Conservation (phyloP, 2,113 vertebrate species). For the Oreochromis spilurus region DNA sequence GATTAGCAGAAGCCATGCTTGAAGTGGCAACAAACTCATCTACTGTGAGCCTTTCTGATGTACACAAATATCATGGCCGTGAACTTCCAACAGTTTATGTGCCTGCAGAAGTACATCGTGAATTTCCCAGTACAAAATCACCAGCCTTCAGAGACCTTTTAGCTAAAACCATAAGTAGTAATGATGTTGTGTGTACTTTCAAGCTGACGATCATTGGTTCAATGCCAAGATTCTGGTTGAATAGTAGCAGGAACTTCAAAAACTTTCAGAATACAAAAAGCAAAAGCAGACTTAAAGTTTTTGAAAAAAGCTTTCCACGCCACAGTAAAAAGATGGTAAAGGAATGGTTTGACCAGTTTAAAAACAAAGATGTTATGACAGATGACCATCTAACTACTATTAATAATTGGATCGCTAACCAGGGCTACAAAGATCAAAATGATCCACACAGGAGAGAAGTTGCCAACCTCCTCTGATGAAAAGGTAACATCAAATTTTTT, state of each 20-base stretch:
- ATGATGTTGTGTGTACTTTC: not conserved
- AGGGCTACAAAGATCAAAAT: not conserved
- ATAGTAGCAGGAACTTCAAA: not conserved
- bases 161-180: rapidly evolving
- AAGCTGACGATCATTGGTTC: not conserved
- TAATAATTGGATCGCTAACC: not conserved
- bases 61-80: rapidly evolving
- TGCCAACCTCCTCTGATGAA: not conserved
- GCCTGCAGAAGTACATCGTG: not conserved
- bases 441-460: not conserved
- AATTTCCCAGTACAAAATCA: not conserved
- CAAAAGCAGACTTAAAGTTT: not conserved
- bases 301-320: not conserved
- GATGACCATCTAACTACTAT: rapidly evolving
- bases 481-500: not conserved
- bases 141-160: rapidly evolving
- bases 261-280: not conserved
- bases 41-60: not conserved
- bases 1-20: not conserved
- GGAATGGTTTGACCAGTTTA: not conserved
- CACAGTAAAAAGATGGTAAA: not conserved
- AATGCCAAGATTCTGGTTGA: not conserved
- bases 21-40: not conserved
- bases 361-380: not conserved
- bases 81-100: not conserved